Evolutionary conservation across 2,888 invertebrate species (phyloP).

Genomic region (Diloba caeruleocephala): DNA sequence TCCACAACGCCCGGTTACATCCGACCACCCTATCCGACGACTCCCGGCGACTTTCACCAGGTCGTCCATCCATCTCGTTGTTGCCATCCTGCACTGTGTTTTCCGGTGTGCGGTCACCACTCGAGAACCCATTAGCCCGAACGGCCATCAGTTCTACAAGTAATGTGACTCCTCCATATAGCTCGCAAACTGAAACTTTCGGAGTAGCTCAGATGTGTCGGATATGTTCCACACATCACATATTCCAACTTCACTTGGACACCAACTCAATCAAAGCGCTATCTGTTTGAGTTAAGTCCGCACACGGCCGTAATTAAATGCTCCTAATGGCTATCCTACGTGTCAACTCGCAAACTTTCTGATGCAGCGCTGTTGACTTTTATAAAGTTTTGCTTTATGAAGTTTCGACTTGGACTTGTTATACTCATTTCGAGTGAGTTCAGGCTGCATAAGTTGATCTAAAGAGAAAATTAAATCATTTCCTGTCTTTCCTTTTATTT

Average conservation of each 20-base stretch:
- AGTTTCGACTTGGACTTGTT: slow-evolving; percentile 16
- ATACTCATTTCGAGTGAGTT: background rate
- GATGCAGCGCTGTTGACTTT: slow-evolving; percentile 24
- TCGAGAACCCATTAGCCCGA: no score
- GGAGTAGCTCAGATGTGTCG: background rate
- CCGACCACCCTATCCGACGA: no score
- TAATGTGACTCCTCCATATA: no score
- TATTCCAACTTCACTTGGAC: slow-evolving; percentile 1
- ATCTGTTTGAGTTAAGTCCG: slow-evolving; percentile 28
- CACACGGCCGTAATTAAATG: slow-evolving; percentile 36
- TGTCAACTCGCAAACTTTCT: slow-evolving; percentile 22
- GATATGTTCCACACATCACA: slow-evolving; percentile 10
- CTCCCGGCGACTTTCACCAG: no score
- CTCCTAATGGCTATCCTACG: slow-evolving; percentile 16
- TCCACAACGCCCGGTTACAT: no score
- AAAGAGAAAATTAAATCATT: no score
- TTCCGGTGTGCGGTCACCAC: no score
- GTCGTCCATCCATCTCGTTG: no score
- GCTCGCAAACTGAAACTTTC: background rate
- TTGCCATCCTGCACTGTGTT: no score
- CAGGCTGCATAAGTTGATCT: no score
- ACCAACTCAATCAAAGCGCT: slow-evolving; percentile 33
- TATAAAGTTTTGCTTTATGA: slow-evolving; percentile 20
- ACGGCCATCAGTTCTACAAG: no score
- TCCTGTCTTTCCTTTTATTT: no score